Base-by-base conservation (phyloP, 2,113 vertebrate species). In the Herpetotheres cachinnans region DNA sequence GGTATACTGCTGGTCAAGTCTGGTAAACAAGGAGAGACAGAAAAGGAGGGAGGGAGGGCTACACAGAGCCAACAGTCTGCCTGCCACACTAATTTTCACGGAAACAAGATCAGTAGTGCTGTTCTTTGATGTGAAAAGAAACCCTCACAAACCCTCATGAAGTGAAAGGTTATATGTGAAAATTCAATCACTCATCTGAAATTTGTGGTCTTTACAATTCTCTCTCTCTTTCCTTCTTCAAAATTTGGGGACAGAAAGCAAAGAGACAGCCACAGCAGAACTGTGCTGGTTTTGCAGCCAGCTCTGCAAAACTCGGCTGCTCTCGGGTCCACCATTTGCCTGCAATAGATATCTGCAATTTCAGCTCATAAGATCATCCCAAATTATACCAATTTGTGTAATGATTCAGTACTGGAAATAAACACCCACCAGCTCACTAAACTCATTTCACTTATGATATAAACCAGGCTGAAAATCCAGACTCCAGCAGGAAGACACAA, bases 401-500 rank as follows among this genome's bases (percentile, higher is more conserved):
- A 61, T 42, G 86, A 56, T 29, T 86, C 65, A 32, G 52, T 29
- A 55, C 56, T 79, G 89, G 49, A 86, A 83, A 52, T 59, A 74
- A 81, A 46, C 32, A 72, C 46, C 59, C 44, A 62, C 11, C 66
- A 74, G 79, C 40, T 87, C 56, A 30, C 77, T 85, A 93, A 80
- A 65, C 49, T 92, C 11, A 49, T 86, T 92, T 92, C 69, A 65
- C 27, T 69, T 46, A 42, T 22, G 38, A 69, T 61, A 44, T 12
- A 89, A 95, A 13, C 65, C 38, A 95, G 93, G 83, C 80, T 89
- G 58, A 95, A 89, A 82, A 91, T 36, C 44, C 61, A 79, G 89
- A 16, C 61, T 83, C 63, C 49, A 82, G 56, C 44, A 84, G 83
- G 76, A 87, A 80, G 78, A 89, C 74, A 74, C 2, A 1, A 89